These are phyloP conservation scores for Platysternon megacephalum DNA, from an alignment of 2,113 vertebrate genomes.

Conservation along the genomic window DNA sequence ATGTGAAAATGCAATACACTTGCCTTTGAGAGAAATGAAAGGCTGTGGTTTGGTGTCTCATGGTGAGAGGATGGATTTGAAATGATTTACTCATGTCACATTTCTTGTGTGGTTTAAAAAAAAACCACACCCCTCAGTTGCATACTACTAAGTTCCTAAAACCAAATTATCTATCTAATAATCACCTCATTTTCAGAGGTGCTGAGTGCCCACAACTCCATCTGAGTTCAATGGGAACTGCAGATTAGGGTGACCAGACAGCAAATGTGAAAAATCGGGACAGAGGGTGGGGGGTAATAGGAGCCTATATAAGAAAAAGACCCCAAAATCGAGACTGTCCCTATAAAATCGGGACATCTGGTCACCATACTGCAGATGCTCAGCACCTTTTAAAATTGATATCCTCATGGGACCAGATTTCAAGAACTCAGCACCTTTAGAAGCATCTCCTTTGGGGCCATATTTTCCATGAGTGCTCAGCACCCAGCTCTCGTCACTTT, in stretches of 20 bases:
- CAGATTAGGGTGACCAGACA: not conserved
- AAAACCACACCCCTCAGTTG: not conserved
- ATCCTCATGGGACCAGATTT: not conserved
- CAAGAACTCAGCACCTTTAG: not conserved
- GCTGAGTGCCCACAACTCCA: not conserved
- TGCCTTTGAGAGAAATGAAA: not conserved
- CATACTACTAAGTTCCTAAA: not conserved
- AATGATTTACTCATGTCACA: conserved; percentile 46
- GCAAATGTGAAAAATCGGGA: no score
- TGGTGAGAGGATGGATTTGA: not conserved
- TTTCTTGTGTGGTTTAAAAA: conserved; percentile 45
- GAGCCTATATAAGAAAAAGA: no score
- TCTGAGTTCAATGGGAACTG: not conserved
- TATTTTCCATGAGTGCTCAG: not conserved
- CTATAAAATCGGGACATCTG: no score
- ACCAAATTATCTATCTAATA: conserved; percentile 9
- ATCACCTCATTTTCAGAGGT: not conserved
- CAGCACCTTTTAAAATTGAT: not conserved
- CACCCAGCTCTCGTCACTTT: not conserved
- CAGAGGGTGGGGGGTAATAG: no score
- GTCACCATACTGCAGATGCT: not conserved
- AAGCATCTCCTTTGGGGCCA: not conserved
- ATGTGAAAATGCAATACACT: not conserved
- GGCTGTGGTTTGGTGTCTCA: conserved; percentile 51
- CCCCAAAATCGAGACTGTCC: no score